Evolutionary conservation across 2,797 vertebrate species (phyloP).

Genomic region (Enteromius viviparus): DNA sequence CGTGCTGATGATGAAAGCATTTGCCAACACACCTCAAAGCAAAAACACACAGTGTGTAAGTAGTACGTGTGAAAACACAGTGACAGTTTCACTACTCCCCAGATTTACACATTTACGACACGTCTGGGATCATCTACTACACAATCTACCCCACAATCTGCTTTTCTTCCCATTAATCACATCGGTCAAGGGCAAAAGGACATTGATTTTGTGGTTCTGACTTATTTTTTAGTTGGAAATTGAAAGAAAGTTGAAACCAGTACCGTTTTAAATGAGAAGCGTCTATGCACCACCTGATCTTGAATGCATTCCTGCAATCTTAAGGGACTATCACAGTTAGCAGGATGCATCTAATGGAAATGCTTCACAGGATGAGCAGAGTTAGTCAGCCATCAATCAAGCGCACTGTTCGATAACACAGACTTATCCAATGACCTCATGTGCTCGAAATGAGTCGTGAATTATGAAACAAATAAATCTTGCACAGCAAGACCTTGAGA

Average conservation of each 20-base stretch:
- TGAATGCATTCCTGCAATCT: not conserved
- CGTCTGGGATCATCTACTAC: not conserved
- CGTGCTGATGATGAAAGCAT: not conserved
- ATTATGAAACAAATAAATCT: slow-evolving; percentile 72
- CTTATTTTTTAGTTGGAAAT: not conserved
- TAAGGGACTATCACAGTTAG: slow-evolving; percentile 7
- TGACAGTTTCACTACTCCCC: not conserved
- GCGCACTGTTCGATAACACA: slow-evolving; percentile 53
- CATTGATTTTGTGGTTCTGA: not conserved
- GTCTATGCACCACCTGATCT: not conserved
- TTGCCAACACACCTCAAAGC: not conserved
- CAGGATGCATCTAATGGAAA: slow-evolving; percentile 44
- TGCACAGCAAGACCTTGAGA: slow-evolving; percentile 50
- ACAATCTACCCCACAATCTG: slow-evolving; percentile 2
- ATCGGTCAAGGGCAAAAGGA: not conserved
- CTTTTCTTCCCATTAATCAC: not conserved
- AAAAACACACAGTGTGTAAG: not conserved
- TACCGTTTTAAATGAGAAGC: not conserved
- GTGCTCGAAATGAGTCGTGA: slow-evolving; percentile 61
- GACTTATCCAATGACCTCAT: slow-evolving; percentile 63
- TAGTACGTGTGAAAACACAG: slow-evolving; percentile 5
- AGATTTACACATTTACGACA: slow-evolving; percentile 20
- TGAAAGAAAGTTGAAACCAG: not conserved
- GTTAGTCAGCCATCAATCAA: slow-evolving; percentile 64
- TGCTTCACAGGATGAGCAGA: slow-evolving; percentile 53